These are phyloP conservation scores for Cephalotes varians DNA, from an alignment of 2,888 invertebrate species.

Conservation along the genomic window DNA sequence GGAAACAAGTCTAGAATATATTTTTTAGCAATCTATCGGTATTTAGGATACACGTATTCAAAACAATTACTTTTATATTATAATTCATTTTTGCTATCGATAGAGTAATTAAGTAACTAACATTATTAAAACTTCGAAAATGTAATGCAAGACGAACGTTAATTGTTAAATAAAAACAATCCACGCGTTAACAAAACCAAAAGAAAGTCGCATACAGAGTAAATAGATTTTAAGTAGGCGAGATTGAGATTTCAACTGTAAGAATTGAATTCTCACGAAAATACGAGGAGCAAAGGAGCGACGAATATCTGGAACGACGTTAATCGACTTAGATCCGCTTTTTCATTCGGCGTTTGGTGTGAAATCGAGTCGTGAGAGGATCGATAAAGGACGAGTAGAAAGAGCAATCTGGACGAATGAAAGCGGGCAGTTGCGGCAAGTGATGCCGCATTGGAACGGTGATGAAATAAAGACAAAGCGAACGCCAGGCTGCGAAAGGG, in stretches of 20 bases:
- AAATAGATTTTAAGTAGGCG: not conserved
- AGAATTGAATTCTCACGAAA: not conserved
- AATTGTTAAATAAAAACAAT: not conserved
- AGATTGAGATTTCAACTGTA: not conserved
- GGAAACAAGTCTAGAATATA: not conserved
- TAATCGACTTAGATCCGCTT: conserved; percentile 36
- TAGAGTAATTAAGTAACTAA: not conserved
- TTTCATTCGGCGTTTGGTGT: conserved; percentile 13
- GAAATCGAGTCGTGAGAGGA: conserved; percentile 24
- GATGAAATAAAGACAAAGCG: conserved; percentile 36
- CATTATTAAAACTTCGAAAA: not conserved
- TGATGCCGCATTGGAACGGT: conserved; percentile 26
- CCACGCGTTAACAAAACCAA: not conserved
- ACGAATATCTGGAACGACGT: not conserved
- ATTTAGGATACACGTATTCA: not conserved
- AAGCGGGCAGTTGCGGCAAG: conserved; percentile 20
- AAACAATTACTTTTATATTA: not conserved
- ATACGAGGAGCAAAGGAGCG: not conserved
- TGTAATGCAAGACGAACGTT: not conserved
- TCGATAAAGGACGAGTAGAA: conserved; percentile 21
- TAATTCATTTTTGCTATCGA: not conserved
- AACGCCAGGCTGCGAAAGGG: conserved; percentile 22
- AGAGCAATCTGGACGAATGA: conserved; percentile 32
- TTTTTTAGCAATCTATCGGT: not conserved
- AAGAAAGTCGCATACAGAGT: not conserved